These are phyloP conservation scores for Neoitamus cyanurus DNA, from an alignment of 2,888 invertebrate genomes.

Conservation along the genomic window DNA sequence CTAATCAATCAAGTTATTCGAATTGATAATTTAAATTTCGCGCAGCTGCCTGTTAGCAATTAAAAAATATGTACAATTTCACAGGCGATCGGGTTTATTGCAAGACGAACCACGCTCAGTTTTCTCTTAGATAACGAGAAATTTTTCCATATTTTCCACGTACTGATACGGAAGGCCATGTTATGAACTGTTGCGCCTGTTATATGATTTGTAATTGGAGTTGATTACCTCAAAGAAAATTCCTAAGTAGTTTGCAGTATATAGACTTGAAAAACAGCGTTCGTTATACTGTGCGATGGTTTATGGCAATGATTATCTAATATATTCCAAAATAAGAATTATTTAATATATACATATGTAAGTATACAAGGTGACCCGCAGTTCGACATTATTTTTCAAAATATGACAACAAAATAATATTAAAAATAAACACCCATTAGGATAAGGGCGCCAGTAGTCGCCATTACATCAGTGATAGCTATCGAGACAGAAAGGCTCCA, in stretches of 20 bases:
- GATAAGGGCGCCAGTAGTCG: too few species aligned
- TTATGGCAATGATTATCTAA: too few species aligned
- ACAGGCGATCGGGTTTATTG: too few species aligned
- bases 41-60: neutral
- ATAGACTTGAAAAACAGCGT: neutral
- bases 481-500: too few species aligned
- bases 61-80: neutral
- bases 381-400: too few species aligned
- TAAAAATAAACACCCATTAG: too few species aligned
- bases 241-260: neutral
- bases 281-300: too few species aligned
- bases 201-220: neutral
- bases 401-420: too few species aligned
- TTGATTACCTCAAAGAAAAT: neutral
- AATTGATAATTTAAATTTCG: neutral
- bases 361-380: too few species aligned
- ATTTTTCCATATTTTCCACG: neutral
- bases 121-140: neutral
- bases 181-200: neutral
- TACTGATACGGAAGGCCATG: neutral
- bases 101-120: neutral
- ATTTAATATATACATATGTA: too few species aligned
- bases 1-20: neutral
- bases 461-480: too few species aligned
- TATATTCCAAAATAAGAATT: too few species aligned